Evolutionary conservation across 2,797 vertebrate species (phyloP), one percentile per base, ranked within the genome.

Genomic region (Gorsachius magnificus): DNA sequence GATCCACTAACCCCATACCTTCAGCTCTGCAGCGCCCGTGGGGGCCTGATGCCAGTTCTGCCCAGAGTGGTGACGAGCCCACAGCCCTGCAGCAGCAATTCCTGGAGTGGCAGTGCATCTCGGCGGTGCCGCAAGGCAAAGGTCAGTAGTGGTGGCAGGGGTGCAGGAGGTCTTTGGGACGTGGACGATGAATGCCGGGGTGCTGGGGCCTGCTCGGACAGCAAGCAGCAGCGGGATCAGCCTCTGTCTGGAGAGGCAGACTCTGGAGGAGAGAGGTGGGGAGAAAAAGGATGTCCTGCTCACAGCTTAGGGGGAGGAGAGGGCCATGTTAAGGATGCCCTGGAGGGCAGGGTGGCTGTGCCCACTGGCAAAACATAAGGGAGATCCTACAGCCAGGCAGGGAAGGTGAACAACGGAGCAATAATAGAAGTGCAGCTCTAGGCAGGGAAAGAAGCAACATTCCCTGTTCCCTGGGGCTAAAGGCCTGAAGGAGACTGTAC

Each of bases 91-190:
- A 78, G 66, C 74, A 54, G 84, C 63, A 53, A 2, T 89, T 83
- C 81, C n/a, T 6, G 0, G 46, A 70, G 65, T 93, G 65, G 90
- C 5, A 0, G 43, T 95, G 95, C 2, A 0, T 4, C 56, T 91
- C 61, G 0, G 33, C 0, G 0, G 11, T 5, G 38, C 56, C 22
- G 5, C 81, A 10, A 74, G 50, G 58, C 48, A 43, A 48, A 95
- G 95, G 95, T 95, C 46, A 77, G 94, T 87, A 6, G n/a, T 12
- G 25, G 28, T 56, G 72, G 35, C 56, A 21, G 45, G 51, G 56
- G 35, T 38, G 54, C 38, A 29, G 61, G 45, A 53, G 45, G 24
- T 43, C 61, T 69, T 68, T 71, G 64, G 41, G 18, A 20, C 1
- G 14, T 19, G 51, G 29, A 22, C 19, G 11, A 1, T 11, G 56